Evolutionary conservation across 1,140 invertebrate genomes (phyloP).

Genomic region (Pachyrhynchus sulphureomaculatus): DNA sequence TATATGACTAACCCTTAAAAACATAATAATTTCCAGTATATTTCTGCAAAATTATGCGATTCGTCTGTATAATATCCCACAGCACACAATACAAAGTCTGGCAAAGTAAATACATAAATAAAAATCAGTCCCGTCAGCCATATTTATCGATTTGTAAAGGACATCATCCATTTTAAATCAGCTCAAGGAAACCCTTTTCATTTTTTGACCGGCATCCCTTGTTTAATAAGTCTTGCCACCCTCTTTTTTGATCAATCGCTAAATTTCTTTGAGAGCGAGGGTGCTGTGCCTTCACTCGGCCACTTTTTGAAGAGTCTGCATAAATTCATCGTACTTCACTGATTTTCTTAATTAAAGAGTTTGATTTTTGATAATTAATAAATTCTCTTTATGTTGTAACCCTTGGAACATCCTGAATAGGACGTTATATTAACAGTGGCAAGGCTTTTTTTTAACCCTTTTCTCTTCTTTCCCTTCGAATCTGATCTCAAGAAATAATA

Average conservation of each 20-base stretch:
- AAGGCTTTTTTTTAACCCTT: neutral
- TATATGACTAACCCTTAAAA: no score
- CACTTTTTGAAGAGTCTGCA: constrained; percentile 18
- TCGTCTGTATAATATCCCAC: no score
- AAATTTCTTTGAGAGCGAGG: constrained; percentile 11
- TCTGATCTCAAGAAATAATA: no score
- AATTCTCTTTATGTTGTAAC: neutral
- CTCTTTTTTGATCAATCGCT: constrained; percentile 30
- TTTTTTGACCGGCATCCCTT: constrained; percentile 21
- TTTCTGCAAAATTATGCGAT: no score
- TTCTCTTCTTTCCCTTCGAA: no score
- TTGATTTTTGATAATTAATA: constrained; percentile 28
- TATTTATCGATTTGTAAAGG: constrained; percentile 27
- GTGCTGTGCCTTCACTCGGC: neutral
- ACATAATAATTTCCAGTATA: no score
- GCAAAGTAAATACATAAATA: constrained; percentile 3
- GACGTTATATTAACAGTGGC: neutral
- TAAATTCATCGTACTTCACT: constrained; percentile 17
- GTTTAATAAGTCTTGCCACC: constrained; percentile 28
- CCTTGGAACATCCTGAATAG: neutral
- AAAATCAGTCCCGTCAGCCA: constrained; percentile 22
- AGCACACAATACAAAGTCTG: no score
- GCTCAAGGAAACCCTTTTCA: constrained; percentile 15
- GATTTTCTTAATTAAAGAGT: constrained; percentile 29
- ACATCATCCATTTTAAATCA: constrained; percentile 33